These are phyloP conservation scores for Octonoba sinensis DNA, from an alignment of 2,888 invertebrate genomes.

Conservation along the genomic window DNA sequence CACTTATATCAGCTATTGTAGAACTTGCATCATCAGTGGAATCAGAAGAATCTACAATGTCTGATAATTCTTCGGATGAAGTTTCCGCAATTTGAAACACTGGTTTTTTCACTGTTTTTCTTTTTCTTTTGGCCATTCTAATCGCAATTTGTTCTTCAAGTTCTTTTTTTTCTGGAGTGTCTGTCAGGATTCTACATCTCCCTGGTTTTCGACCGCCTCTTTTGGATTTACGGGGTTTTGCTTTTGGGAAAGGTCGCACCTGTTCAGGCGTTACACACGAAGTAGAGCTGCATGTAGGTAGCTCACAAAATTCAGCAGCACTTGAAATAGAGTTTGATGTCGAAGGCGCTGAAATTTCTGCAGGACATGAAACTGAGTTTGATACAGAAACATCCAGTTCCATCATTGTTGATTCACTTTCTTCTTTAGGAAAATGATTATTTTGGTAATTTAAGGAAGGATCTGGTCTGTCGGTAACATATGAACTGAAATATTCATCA, in stretches of 20 bases:
- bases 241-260: conserved; percentile 27
- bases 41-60: too few relatives aligned
- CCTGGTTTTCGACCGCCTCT: conserved; percentile 28
- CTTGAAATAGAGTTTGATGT: conserved; percentile 8
- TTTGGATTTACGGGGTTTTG: conserved; percentile 18
- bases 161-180: conserved; percentile 28
- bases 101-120: conserved; percentile 6
- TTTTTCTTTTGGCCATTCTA: conserved; percentile 25
- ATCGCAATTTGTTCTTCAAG: conserved; percentile 17
- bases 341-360: conserved; percentile 4
- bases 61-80: too few relatives aligned
- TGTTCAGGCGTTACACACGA: conserved; percentile 21
- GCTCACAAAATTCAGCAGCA: conserved; percentile 8
- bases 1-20: too few relatives aligned
- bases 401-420: neutral
- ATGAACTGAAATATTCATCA: conserved; percentile 29
- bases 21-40: too few relatives aligned
- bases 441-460: neutral
- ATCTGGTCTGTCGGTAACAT: conserved; percentile 16
- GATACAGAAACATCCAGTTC: conserved; percentile 4
- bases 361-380: conserved; percentile 9
- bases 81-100: neutral
- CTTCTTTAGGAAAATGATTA: neutral
- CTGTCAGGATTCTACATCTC: conserved; percentile 25
- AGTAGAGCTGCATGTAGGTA: conserved; percentile 7